phyloP scores from a whole-genome alignment of 2,797 vertebrate species.

The Clarias laeviceps region DNA sequence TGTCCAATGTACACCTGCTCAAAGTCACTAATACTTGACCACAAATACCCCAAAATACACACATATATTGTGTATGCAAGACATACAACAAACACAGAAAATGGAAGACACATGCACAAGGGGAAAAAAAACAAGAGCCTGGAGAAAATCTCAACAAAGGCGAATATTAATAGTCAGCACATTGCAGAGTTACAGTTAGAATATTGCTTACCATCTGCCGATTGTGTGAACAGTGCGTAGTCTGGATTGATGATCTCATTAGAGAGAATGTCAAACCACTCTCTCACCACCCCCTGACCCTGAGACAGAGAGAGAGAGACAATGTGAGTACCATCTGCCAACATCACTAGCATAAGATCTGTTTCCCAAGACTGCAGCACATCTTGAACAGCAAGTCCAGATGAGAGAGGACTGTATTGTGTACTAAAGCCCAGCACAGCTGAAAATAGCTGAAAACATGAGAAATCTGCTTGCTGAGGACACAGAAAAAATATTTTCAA shows the following conservation, averaged over 20 bases:
- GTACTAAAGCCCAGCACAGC: neutral
- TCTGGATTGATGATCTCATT: slow-evolving; percentile 99
- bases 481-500: slow-evolving; percentile 17
- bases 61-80: neutral
- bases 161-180: slow-evolving; percentile 31
- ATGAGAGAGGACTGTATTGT: neutral
- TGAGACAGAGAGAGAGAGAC: slow-evolving; percentile 61
- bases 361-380: slow-evolving; percentile 25
- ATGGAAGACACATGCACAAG: neutral
- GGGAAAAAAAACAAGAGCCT: neutral
- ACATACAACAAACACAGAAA: neutral
- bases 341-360: neutral
- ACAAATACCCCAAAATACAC: neutral
- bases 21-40: slow-evolving; percentile 21
- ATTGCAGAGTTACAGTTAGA: slow-evolving; percentile 33
- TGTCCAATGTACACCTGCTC: too few relatives aligned
- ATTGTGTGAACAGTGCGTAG: slow-evolving; percentile 97
- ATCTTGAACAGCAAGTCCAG: slow-evolving; percentile 25
- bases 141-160: slow-evolving; percentile 20
- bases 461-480: neutral
- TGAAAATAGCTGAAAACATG: slow-evolving; percentile 22
- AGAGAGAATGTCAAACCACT: slow-evolving; percentile 98
- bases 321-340: slow-evolving; percentile 29
- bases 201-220: slow-evolving; percentile 88
- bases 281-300: slow-evolving; percentile 97